Percentiles rank a stretch among this genome's conserved stretches.
These are phyloP conservation scores for Anoplius nigerrimus DNA, from an alignment of 2,888 invertebrate species.

Conservation along the genomic window DNA sequence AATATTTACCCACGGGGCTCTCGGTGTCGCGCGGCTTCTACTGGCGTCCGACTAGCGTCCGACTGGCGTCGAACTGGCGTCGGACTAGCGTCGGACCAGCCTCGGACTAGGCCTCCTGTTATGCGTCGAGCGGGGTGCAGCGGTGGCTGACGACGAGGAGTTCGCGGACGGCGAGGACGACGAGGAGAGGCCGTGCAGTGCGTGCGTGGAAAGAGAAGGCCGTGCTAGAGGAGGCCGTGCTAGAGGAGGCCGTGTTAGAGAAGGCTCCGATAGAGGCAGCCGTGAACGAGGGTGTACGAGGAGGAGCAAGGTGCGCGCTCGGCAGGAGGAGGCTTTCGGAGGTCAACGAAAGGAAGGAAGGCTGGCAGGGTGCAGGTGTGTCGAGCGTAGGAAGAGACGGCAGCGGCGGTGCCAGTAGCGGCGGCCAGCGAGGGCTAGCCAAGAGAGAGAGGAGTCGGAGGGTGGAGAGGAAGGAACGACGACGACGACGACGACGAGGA, in stretches of 20 bases:
- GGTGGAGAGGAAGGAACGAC: slow-evolving; percentile 52
- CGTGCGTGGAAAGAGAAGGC: not conserved
- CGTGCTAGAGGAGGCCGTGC: too few relatives aligned
- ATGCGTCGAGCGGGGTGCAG: slow-evolving; percentile 68
- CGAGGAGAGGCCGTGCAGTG: not conserved
- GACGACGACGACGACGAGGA: slow-evolving; percentile 48
- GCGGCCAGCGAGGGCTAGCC: slow-evolving; percentile 29
- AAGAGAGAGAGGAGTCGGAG: slow-evolving; percentile 41
- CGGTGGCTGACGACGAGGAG: slow-evolving; percentile 52
- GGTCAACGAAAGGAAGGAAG: too few relatives aligned
- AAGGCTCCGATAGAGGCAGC: not conserved
- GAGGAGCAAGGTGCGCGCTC: slow-evolving; percentile 30
- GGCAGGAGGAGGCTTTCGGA: too few relatives aligned
- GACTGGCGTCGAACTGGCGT: too few relatives aligned
- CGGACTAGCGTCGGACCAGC: slow-evolving; percentile 30
- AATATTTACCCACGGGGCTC: not conserved
- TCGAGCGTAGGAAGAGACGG: slow-evolving; percentile 37
- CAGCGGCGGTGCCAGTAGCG: slow-evolving; percentile 20
- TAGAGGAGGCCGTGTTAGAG: too few relatives aligned
- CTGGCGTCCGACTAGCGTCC: too few relatives aligned
- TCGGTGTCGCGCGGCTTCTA: slow-evolving; percentile 38
- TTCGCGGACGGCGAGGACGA: not conserved
- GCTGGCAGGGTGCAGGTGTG: slow-evolving; percentile 28
- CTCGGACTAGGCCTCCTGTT: slow-evolving; percentile 61
- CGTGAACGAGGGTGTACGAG: not conserved